Percentiles rank a stretch among this genome's conserved stretches.
Evolutionary conservation across 2,113 vertebrate species (phyloP).

Genomic region (Corydoras sp.): DNA sequence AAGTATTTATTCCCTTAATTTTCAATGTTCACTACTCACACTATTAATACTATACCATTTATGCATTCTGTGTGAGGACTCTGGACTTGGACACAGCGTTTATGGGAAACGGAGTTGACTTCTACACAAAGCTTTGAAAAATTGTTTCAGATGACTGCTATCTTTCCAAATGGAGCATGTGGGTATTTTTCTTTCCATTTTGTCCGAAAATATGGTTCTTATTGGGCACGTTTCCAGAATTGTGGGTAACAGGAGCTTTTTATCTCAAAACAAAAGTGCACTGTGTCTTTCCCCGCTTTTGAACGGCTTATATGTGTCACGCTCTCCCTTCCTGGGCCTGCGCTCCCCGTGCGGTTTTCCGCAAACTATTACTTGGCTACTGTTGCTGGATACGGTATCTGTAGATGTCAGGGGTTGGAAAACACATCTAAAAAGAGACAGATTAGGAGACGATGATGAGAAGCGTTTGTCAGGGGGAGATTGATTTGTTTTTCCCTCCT

Average conservation of each 20-base stretch:
- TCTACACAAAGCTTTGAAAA: constrained; percentile 5
- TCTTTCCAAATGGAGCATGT: constrained; percentile 2
- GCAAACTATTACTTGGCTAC: constrained; percentile 57
- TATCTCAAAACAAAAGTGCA: constrained; percentile 43
- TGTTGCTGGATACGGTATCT: constrained; percentile 70
- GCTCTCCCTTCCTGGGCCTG: constrained; percentile 43
- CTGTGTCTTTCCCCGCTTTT: constrained; percentile 17
- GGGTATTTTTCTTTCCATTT: constrained; percentile 16
- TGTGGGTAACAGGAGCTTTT: constrained; percentile 47
- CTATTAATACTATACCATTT: not conserved
- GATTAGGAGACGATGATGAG: constrained; percentile 58
- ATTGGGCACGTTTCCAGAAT: constrained; percentile 38
- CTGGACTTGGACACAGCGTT: not conserved
- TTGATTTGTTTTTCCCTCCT: constrained; percentile 50
- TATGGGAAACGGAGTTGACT: not conserved
- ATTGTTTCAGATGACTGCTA: not conserved
- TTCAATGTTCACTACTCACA: no score
- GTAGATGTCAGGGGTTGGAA: constrained; percentile 60
- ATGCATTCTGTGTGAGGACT: not conserved
- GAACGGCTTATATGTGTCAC: constrained; percentile 53
- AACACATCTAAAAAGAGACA: constrained; percentile 61
- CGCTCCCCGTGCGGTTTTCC: constrained; percentile 52
- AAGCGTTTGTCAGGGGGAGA: constrained; percentile 50
- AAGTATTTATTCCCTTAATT: no score
- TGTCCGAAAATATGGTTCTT: constrained; percentile 39